Evolutionary conservation across 2,797 vertebrate genomes (phyloP), one percentile per base, ranked within the genome.

Genomic region (Squalus acanthias): DNA sequence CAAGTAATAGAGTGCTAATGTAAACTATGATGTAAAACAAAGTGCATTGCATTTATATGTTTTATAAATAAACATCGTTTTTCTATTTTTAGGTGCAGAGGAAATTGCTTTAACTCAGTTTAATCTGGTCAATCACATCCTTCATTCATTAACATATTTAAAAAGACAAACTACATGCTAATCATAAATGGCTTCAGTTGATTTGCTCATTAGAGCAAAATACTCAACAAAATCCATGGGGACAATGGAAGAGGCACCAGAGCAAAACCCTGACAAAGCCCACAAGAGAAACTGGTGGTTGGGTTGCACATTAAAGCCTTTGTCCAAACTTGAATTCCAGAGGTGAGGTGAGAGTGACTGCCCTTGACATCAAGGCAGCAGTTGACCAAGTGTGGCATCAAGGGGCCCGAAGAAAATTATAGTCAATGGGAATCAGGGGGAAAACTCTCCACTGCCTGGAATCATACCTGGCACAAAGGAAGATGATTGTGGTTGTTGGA

Each of bases 201-300:
- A 74, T 74, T 93, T 95, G 46, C 94, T 95, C 46, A 74, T 95
- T 57, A 74, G 4, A 70, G 2, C 13, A 95, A 74, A 95, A 74
- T 57, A 22, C 70, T 95, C 69, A 50, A 74, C 69, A 74, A 74
- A 53, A 70, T 72, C 69, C 69, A 95, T 39, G 39, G 13, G 50
- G 53, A 53, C 53, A 89, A 89, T 57, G 24, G 53, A 24, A 60
- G 53, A 89, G 87, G 50, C n/a, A 72, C 33, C 24, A 94, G 93
- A 95, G 39, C 70, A 50, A 95, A 74, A 57, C 26, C 29, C 60
- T 91, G 88, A 63, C 88, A 91, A 91, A 63, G 10, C 26, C 69
- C 24, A 57, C 50, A 1, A n/a, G 69, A 95, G 29, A 53, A 95
- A 53, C 46, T 6, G 24, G 26, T 95, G 46, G 5, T 50, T 70